Evolutionary conservation across 2,888 invertebrate genomes (phyloP).

Genomic region (Lasioglossum oenotherae): DNA sequence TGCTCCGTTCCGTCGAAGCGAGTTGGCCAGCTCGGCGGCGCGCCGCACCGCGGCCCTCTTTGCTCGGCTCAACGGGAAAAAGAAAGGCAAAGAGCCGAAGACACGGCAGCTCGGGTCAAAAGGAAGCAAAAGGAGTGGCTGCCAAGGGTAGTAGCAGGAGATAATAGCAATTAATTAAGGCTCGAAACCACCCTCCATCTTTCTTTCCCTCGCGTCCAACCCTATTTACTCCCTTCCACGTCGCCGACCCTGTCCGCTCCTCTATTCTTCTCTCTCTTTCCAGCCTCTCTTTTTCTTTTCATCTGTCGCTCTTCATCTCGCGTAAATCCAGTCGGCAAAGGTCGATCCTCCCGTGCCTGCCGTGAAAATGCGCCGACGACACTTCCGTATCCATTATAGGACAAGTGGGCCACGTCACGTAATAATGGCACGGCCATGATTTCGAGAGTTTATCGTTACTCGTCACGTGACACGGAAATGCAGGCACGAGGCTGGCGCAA

Average conservation of each 20-base stretch:
- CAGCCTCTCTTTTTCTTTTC: not conserved
- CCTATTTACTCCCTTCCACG: not conserved
- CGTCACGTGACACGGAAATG: constrained; percentile 68
- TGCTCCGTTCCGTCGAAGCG: constrained; percentile 18
- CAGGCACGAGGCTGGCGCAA: constrained; percentile 53
- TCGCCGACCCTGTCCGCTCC: not conserved
- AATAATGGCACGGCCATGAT: constrained; percentile 67
- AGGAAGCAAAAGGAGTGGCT: not conserved
- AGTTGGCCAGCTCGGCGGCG: not conserved
- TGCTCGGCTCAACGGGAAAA: constrained; percentile 22
- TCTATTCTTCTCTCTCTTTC: not conserved
- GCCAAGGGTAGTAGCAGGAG: constrained; percentile 19
- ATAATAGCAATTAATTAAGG: constrained; percentile 67
- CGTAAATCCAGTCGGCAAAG: constrained; percentile 33
- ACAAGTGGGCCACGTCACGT: constrained; percentile 58
- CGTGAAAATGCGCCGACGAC: constrained; percentile 47
- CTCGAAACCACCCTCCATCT: constrained; percentile 25
- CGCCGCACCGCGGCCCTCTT: not conserved
- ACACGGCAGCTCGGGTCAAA: not conserved
- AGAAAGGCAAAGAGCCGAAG: constrained; percentile 19
- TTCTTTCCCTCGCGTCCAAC: constrained; percentile 10
- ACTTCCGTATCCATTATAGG: constrained; percentile 56
- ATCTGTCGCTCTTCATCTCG: not conserved
- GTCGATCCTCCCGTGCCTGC: constrained; percentile 41
- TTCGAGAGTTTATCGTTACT: constrained; percentile 65